Base-by-base conservation (phyloP, 2,113 vertebrate genomes). In the Sander vitreus region DNA sequence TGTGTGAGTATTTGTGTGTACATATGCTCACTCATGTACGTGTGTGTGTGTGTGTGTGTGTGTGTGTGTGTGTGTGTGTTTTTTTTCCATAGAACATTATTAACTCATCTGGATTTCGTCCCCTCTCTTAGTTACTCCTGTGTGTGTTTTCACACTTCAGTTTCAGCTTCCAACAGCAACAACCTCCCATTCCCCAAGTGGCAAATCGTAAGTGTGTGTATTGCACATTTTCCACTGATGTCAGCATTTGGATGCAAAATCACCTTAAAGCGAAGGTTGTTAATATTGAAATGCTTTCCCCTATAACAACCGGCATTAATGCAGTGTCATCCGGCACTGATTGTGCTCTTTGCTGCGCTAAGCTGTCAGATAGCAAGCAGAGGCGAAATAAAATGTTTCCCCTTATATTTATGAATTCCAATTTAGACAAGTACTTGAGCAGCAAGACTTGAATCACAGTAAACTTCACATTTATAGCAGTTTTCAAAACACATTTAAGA, bases 221-320 rank as follows among this genome's bases (percentile, higher is more conserved):
- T 13, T 83, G 75, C 82, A 79, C 23, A 73, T 76, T 92, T 92
- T 92, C 89, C 91, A 85, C 86, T 90, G 89, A 90, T 81, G 89
- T 93, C 90, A 93, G 87, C 85, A 59, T 74, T 84, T 81, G 81
- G 83, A 88, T 0, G 6, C 58, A 51, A 60, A 77, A 76, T 88
- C 64, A 76, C 81, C 79, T 86, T 74, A 74, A 76, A 79, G 82
- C 77, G 69, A 80, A 81, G 78, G 78, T 68, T 53, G 78, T 70
- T 75, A 23, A 43, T 67, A 45, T 19, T 53, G 76, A 82, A 88
- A 67, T 27, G 72, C 72, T 48, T 66, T 30, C 57, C 63, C 64
- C 59, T 11, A 47, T 75, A 85, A 83, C 81, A 60, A 45, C 58
- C 21, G 2, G 68, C 73, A 23, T 87, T 87, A 86, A 80, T 74